Evolutionary conservation across 2,113 vertebrate species (phyloP).

Genomic region (Hippolais icterina): DNA sequence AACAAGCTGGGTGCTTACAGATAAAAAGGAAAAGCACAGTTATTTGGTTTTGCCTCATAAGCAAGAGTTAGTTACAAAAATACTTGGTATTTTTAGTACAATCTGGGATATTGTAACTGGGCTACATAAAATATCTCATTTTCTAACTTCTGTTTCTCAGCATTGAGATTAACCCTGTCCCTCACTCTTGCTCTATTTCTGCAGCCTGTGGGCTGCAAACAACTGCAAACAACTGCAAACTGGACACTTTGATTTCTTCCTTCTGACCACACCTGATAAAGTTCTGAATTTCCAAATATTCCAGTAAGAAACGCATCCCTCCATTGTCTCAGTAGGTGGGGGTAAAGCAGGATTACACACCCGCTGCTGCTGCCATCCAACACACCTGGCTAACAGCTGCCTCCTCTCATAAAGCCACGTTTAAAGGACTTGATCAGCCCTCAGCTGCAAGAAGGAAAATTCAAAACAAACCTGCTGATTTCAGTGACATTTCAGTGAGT

Average conservation of each 20-base stretch:
- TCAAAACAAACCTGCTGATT: background rate
- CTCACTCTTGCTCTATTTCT: background rate
- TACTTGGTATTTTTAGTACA: constrained; percentile 30
- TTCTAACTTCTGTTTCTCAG: background rate
- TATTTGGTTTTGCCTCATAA: constrained; percentile 40
- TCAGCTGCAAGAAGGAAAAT: background rate
- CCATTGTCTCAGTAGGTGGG: background rate
- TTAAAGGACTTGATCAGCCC: background rate
- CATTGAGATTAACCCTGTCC: background rate
- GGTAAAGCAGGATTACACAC: background rate
- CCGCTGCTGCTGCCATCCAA: background rate
- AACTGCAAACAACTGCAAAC: background rate
- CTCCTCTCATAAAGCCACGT: background rate
- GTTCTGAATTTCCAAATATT: constrained; percentile 14
- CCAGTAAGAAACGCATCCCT: background rate
- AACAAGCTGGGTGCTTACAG: background rate
- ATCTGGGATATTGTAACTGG: background rate
- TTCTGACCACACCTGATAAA: background rate
- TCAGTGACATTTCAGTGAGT: background rate
- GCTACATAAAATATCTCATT: background rate
- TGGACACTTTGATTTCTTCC: background rate
- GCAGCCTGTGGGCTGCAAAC: background rate
- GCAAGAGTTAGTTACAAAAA: constrained; percentile 30
- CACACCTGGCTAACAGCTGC: background rate
- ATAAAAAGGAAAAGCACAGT: background rate